Base-by-base conservation (phyloP, 2,888 invertebrate species). In the Hyposoter dolosus region DNA sequence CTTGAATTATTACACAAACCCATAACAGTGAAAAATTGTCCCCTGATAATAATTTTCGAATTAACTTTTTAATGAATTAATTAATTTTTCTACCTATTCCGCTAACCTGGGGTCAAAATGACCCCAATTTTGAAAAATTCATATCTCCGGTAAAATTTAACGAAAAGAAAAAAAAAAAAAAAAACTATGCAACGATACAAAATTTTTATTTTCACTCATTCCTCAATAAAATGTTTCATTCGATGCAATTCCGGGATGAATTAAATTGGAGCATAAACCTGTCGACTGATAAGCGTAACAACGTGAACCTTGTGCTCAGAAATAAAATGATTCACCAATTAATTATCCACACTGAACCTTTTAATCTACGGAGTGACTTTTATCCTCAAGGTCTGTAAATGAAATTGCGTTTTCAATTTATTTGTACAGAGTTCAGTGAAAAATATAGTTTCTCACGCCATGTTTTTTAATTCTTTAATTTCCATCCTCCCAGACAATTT, bases 311-410 rank as follows among this genome's bases (percentile, higher is more conserved):
- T 53, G 53, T 19, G 19, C 10, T 53, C 15, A 15, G 28, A 1
- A 60, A 60, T 28, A 28, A 60, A 28, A 69, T 69, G 15, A 28
- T 45, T 60, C 28, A 7, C n/a, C 23, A 53, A 28, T 53, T 53
- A 72, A 72, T 50, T 72, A 72, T 53, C 7, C 40, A 40, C 40
- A 60, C 10, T 9, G 23, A 74, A 35, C 56, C 23, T 56, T 40
- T 56, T 74, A 74, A 74, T 74, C 15, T 74, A 74, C 40, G 40
- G 43, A 75, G 60, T 63, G 75, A 53, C 60, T 45, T 63, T 28
- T 10, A 43, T 45, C 28, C 60, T 45, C 28, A 28, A 45, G 15
- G 43, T 45, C 28, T 7, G 32, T 63, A n/a, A 32, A 75, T 60
- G 28, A 23, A n/a, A 75, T 28, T 50, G 17, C 43, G n/a, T 60